Conservation (phyloP, 2,888 invertebrate species). For the Trypoxylon attenuatum region DNA sequence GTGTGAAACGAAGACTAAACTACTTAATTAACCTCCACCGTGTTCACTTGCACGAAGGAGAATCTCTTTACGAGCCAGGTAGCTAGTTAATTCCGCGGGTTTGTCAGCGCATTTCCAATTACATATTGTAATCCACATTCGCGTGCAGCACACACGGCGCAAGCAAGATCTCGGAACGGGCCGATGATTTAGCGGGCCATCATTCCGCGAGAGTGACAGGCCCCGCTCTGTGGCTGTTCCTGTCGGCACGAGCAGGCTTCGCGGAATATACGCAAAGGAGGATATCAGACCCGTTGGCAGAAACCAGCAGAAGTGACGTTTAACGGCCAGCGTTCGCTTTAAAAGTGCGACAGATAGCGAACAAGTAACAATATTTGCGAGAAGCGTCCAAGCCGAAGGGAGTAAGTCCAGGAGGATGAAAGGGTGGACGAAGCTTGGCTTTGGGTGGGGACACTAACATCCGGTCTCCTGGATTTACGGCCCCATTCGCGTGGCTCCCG, state of each 20-base stretch:
- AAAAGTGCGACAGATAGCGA: slow-evolving; percentile 54
- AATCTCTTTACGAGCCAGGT: neutral
- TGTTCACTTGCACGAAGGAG: neutral
- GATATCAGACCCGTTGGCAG: slow-evolving; percentile 45
- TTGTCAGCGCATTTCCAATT: neutral
- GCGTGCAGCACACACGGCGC: too few relatives aligned
- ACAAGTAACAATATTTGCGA: slow-evolving; percentile 58
- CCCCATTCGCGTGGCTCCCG: slow-evolving; percentile 61
- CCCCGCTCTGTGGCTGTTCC: too few relatives aligned
- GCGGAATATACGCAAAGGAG: slow-evolving; percentile 49
- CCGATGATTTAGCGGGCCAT: slow-evolving; percentile 50
- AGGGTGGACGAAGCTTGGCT: neutral
- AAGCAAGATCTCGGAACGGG: slow-evolving; percentile 23
- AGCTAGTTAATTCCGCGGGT: neutral
- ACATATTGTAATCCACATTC: too few relatives aligned
- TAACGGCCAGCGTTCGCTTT: slow-evolving; percentile 54
- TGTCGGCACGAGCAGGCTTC: slow-evolving; percentile 35
- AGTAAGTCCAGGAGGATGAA: neutral
- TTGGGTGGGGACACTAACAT: slow-evolving; percentile 66
- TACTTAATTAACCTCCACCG: neutral
- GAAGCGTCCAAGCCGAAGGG: slow-evolving; percentile 6
- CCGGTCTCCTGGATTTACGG: slow-evolving; percentile 69
- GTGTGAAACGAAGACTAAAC: neutral
- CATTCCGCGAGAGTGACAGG: slow-evolving; percentile 37
- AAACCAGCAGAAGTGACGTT: slow-evolving; percentile 47